phyloP scores from a whole-genome alignment of 1,140 invertebrate genomes.

The Dreissena polymorpha region DNA sequence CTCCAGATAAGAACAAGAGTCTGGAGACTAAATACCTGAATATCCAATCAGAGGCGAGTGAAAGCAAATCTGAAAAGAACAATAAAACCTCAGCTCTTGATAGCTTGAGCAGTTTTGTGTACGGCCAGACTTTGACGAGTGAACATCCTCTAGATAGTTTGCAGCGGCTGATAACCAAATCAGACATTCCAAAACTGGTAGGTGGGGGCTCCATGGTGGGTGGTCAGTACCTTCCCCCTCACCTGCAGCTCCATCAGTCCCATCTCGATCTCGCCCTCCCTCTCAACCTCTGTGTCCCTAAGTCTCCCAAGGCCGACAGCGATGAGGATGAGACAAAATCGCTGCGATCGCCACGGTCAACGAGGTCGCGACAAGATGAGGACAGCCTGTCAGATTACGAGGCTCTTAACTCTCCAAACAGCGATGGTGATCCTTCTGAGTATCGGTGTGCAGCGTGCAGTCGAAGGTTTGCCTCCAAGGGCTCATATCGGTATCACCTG shows the following conservation, averaged over 20 bases:
- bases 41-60: slow-evolving; percentile 57
- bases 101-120: slow-evolving; percentile 76
- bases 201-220: slow-evolving; percentile 30
- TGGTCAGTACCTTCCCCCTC: slow-evolving; percentile 52
- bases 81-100: slow-evolving; percentile 69
- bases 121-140: slow-evolving; percentile 74
- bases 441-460: slow-evolving; percentile 96
- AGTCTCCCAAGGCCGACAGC: slow-evolving; percentile 60
- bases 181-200: slow-evolving; percentile 84
- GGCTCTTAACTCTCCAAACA: slow-evolving; percentile 46
- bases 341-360: neutral
- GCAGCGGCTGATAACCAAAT: slow-evolving; percentile 97
- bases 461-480: slow-evolving; percentile 97
- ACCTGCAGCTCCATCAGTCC: slow-evolving; percentile 43
- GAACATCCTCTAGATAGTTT: slow-evolving; percentile 91
- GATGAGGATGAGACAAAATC: slow-evolving; percentile 53
- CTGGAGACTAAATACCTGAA: slow-evolving; percentile 70
- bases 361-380: slow-evolving; percentile 18
- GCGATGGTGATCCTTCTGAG: slow-evolving; percentile 67
- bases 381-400: slow-evolving; percentile 66
- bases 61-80: slow-evolving; percentile 22
- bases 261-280: slow-evolving; percentile 58
- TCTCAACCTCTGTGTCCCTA: slow-evolving; percentile 70
- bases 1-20: slow-evolving; percentile 59
- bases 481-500: slow-evolving; percentile 96